Evolutionary conservation across 2,113 vertebrate genomes (phyloP).

Genomic region (Eptatretus burgeri): DNA sequence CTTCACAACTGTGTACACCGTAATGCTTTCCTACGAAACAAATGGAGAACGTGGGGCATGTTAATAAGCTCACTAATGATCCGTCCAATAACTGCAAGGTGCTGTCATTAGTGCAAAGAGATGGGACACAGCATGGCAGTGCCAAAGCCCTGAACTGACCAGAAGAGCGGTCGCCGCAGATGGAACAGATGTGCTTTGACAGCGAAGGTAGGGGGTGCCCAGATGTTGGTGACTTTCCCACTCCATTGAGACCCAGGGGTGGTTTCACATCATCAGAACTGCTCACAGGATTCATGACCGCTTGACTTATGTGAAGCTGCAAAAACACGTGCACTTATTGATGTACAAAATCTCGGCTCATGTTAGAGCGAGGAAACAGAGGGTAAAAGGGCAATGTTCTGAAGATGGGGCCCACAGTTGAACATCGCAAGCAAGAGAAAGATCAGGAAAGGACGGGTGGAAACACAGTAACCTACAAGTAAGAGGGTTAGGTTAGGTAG

Average conservation of each 20-base stretch:
- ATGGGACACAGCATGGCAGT: neutral
- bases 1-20: conserved; percentile 91
- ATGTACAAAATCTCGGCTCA: conserved; percentile 12
- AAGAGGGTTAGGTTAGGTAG: too few relatives aligned
- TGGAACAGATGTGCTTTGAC: conserved; percentile 98
- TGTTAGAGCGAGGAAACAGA: neutral
- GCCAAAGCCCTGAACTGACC: conserved; percentile 20
- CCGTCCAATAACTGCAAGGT: neutral
- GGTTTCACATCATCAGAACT: conserved; percentile 94
- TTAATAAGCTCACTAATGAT: neutral
- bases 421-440: neutral
- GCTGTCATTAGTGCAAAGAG: neutral
- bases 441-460: too few relatives aligned
- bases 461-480: too few relatives aligned
- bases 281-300: conserved; percentile 65
- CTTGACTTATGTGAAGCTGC: neutral
- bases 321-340: conserved; percentile 42
- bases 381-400: neutral
- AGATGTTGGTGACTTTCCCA: conserved; percentile 84
- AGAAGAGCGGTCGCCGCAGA: conserved; percentile 93
- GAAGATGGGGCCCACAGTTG: neutral
- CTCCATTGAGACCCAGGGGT: conserved; percentile 67
- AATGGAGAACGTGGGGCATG: neutral
- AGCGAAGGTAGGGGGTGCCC: conserved; percentile 31
- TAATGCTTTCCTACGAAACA: conserved; percentile 54